Evolutionary conservation across 2,113 vertebrate genomes (phyloP).

Genomic region (Psittacula cyanocephala): DNA sequence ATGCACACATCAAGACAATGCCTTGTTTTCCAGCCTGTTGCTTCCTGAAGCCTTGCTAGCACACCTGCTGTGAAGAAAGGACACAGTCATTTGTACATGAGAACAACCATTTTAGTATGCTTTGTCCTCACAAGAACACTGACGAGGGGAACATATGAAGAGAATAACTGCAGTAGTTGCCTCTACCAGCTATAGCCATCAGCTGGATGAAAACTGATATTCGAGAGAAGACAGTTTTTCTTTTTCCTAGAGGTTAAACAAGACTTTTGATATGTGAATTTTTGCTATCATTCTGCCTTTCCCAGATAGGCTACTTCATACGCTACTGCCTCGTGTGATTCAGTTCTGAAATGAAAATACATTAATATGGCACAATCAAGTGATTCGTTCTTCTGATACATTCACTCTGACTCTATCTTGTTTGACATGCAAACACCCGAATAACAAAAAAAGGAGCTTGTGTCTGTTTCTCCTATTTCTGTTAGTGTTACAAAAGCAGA

Average conservation of each 20-base stretch:
- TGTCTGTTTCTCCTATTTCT: neutral
- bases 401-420: neutral
- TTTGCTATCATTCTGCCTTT: neutral
- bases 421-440: neutral
- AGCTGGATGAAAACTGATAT: neutral
- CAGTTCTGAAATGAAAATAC: neutral
- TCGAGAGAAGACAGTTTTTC: neutral
- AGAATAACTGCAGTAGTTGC: neutral
- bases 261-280: neutral
- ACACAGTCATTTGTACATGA: neutral
- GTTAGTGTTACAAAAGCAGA: neutral
- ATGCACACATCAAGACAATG: neutral
- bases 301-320: neutral
- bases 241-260: neutral
- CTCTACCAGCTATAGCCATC: neutral
- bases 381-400: neutral
- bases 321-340: accelerated
- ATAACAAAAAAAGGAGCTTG: neutral
- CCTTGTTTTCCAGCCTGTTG: neutral
- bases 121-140: neutral
- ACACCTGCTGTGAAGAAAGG: neutral
- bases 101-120: neutral
- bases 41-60: neutral
- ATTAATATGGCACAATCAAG: neutral
- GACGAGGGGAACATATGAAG: neutral